Percentiles rank a stretch among this genome's conserved stretches.
Conservation (phyloP, 2,797 vertebrate species). For the Rousettus madagascariensis region DNA sequence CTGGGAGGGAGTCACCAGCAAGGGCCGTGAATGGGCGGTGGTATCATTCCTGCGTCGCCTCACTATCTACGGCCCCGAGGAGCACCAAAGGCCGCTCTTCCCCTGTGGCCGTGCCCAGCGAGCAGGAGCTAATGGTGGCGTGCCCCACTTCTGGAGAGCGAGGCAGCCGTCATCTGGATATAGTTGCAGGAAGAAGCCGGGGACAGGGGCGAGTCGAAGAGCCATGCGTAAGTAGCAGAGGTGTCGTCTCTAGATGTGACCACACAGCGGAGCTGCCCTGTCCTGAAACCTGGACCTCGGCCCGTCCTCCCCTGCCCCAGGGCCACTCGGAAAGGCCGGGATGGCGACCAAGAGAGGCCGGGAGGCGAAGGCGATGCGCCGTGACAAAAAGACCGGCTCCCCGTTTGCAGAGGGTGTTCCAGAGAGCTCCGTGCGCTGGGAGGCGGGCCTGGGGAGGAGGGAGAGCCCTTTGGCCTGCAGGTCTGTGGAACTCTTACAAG, state of each 20-base stretch:
- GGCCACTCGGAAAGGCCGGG: accelerated
- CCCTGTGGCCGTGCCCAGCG: not conserved
- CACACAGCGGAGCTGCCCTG: not conserved
- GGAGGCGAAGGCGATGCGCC: accelerated
- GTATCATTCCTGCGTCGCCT: not conserved
- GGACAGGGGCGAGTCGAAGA: not conserved
- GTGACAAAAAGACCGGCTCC: not conserved
- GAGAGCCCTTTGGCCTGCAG: not conserved
- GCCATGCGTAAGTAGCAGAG: not conserved
- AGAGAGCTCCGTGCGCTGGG: not conserved
- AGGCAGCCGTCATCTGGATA: not conserved
- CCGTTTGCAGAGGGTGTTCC: accelerated
- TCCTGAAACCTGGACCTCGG: accelerated
- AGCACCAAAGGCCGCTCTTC: not conserved
- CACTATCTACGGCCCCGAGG: too few relatives aligned
- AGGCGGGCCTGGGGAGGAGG: accelerated
- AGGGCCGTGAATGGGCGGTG: not conserved
- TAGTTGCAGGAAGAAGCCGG: not conserved
- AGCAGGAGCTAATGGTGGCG: not conserved
- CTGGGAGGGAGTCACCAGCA: not conserved
- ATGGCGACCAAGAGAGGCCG: accelerated
- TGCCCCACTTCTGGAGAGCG: not conserved
- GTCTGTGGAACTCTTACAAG: not conserved
- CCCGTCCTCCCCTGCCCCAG: not conserved
- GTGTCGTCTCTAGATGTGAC: not conserved